phyloP scores from a whole-genome alignment of 1,140 invertebrate genomes.

The Zaprionus gabonicus region DNA sequence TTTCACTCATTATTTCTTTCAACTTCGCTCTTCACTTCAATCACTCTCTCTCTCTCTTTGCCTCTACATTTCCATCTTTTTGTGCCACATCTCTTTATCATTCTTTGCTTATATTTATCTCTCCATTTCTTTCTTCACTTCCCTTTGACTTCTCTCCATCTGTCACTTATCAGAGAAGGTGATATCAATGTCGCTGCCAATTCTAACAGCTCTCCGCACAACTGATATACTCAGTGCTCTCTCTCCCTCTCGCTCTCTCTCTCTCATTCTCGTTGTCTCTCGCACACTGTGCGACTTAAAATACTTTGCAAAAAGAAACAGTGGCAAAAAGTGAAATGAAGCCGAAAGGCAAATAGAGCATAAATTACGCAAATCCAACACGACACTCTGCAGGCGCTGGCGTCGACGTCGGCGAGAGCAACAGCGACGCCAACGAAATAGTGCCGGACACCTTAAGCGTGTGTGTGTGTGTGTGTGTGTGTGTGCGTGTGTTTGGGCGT shows the following conservation, averaged over 20 bases:
- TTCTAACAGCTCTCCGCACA: not conserved
- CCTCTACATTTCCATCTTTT: too few species aligned
- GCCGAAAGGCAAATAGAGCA: conserved; percentile 82
- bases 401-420: conserved; percentile 15
- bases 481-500: conserved; percentile 10
- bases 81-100: too few species aligned
- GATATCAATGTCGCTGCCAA: conserved; percentile 25
- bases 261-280: not conserved
- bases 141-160: not conserved
- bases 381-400: conserved; percentile 62
- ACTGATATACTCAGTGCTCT: not conserved
- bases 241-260: not conserved
- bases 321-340: conserved; percentile 79
- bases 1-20: too few species aligned
- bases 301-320: conserved; percentile 59
- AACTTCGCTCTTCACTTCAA: too few species aligned
- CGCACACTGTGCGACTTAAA: conserved; percentile 33
- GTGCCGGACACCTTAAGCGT: conserved; percentile 26
- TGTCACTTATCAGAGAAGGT: conserved; percentile 1
- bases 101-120: too few species aligned
- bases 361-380: conserved; percentile 83
- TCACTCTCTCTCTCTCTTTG: too few species aligned
- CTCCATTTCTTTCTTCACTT: not conserved
- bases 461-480: conserved; percentile 8
- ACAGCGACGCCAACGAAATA: conserved; percentile 15